phyloP scores from a whole-genome alignment of 2,113 vertebrate species.

The Bambusicola thoracicus region DNA sequence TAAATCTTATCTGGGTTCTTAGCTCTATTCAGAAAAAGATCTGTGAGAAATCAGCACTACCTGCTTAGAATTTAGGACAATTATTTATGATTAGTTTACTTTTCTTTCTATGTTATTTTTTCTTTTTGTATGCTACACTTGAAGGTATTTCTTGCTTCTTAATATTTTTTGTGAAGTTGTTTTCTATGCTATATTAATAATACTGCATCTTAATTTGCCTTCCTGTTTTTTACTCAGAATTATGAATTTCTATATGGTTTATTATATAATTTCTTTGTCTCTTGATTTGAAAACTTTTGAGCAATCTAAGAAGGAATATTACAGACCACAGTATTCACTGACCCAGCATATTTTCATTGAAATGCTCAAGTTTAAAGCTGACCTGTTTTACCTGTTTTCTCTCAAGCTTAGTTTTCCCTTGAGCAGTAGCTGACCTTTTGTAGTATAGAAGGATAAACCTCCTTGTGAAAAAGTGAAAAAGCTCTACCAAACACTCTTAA shows the following conservation, averaged over 20 bases:
- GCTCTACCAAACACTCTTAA: neutral
- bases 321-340: neutral
- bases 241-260: neutral
- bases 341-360: neutral
- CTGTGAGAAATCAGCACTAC: neutral
- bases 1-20: neutral
- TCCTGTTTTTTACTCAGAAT: neutral
- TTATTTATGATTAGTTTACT: neutral
- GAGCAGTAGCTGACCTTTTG: neutral
- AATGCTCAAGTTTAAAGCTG: neutral
- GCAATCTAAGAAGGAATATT: neutral
- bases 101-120: neutral
- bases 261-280: neutral
- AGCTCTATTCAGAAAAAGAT: neutral
- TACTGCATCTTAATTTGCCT: neutral
- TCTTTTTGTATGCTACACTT: neutral
- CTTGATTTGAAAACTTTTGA: neutral
- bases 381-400: neutral
- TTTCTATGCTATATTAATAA: neutral
- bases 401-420: neutral
- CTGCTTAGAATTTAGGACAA: neutral
- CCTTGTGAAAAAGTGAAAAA: neutral
- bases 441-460: neutral
- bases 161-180: neutral
- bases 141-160: neutral